These are phyloP conservation scores for Hemibagrus guttatus DNA, from an alignment of 2,797 vertebrate genomes.

Conservation along the genomic window DNA sequence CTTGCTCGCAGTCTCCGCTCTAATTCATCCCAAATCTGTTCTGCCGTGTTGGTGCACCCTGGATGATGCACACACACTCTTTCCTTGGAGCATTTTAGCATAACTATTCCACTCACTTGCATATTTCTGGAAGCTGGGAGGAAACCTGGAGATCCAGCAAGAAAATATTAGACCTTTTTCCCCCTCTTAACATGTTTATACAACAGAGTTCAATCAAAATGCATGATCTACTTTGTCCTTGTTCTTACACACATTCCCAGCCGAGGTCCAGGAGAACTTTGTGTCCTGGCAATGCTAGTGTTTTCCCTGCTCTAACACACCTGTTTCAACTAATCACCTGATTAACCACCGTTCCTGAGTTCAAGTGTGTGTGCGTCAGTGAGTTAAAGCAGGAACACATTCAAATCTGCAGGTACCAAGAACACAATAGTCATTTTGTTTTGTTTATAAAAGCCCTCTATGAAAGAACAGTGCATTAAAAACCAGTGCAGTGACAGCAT, in stretches of 20 bases:
- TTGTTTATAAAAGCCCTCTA: background rate
- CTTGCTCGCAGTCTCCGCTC: too few species aligned
- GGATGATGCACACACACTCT: too few species aligned
- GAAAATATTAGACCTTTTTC: background rate
- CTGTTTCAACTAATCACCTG: background rate
- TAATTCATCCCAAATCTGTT: too few species aligned
- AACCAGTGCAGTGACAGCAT: background rate
- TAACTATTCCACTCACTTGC: too few species aligned
- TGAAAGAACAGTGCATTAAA: background rate
- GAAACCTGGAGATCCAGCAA: too few species aligned
- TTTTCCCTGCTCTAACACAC: conserved; percentile 4
- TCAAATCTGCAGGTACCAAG: background rate
- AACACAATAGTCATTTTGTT: background rate
- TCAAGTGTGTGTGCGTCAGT: background rate
- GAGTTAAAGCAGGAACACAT: background rate
- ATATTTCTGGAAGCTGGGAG: too few species aligned
- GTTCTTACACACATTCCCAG: background rate
- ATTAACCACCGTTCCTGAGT: background rate
- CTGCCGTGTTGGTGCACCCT: too few species aligned
- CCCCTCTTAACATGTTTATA: background rate
- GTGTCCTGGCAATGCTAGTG: background rate
- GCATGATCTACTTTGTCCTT: background rate
- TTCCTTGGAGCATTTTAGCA: too few species aligned
- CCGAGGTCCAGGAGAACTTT: background rate
- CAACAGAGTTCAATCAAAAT: background rate